Conservation (phyloP, 2,113 vertebrate genomes). For the Irena cyanogastra region DNA sequence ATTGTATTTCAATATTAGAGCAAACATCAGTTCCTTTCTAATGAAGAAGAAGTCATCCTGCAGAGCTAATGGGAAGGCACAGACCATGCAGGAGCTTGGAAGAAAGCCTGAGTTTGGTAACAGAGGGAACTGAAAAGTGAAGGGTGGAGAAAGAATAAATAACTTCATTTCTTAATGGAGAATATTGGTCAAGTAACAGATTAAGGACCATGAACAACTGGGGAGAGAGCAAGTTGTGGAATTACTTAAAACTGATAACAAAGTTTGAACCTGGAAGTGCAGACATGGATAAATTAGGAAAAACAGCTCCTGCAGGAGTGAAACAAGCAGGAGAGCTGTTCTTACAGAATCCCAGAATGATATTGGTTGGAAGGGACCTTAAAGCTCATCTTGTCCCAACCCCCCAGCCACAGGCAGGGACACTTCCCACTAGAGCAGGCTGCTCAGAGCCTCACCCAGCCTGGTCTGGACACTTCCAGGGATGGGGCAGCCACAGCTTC, state of each 20-base stretch:
- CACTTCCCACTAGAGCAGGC: neutral
- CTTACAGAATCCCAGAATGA: neutral
- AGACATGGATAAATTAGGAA: neutral
- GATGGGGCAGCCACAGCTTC: accelerated
- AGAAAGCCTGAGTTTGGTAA: neutral
- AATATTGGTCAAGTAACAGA: neutral
- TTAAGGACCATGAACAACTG: neutral
- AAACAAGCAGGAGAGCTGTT: neutral
- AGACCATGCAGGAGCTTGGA: neutral
- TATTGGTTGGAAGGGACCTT: neutral
- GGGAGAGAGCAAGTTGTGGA: neutral
- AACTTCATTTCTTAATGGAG: neutral
- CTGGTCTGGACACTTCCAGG: no score
- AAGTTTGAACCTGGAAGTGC: neutral
- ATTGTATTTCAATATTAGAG: neutral
- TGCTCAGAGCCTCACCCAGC: neutral
- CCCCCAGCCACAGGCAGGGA: accelerated
- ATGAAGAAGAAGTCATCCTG: neutral
- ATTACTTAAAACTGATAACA: neutral
- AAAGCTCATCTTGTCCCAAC: neutral
- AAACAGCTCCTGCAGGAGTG: neutral
- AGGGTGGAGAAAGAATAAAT: neutral
- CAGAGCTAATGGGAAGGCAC: neutral
- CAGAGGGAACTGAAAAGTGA: neutral
- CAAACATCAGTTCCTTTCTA: neutral